Base-by-base conservation (phyloP, 2,113 vertebrate species). In the Pleuronectes platessa region DNA sequence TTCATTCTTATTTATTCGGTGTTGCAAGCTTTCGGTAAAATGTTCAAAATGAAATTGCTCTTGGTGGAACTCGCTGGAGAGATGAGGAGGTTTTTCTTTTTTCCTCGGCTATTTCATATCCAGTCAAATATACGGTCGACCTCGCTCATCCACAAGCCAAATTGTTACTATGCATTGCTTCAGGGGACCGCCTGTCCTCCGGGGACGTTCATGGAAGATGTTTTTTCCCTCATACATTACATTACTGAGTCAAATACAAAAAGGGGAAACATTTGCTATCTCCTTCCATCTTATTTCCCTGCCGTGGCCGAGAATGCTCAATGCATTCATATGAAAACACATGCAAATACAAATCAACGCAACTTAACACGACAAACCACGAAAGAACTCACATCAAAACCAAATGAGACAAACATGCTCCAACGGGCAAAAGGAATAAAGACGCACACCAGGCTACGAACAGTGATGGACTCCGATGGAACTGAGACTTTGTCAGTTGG, bases 1-100 rank as follows among this genome's bases (percentile, higher is more conserved):
- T 75, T 88, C 86, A 77, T 45, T 42, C 69, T 84, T 68, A 31
- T 68, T 83, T 80, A 79, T 66, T 74, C 27, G 84, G 71, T 76
- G 71, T 73, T 55, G 47, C 67, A 68, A n/a, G 62, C 54, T 13
- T 75, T 68, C 35, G 58, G 51, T 76, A 31, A 81, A 74, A 13
- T 64, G 62, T 83, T 56, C 63, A 61, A 75, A 78, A 87, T 72
- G 24, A 17, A 83, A 80, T 68, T 68, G 74, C 47, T 82, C 56
- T 72, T 26, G n/a, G 66, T 0, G 0, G 66, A n/a, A 24, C 6
- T 24, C 65, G 0, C 18, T 66, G 17, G 5, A 4, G 5, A 15
- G 15, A 68, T 49, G 27, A 45, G 31, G 54, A 65, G 26, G 11
- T 20, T 24, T 68, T 76, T 73, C 17, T 17, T 11, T 24, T 2